Percentiles rank a stretch among this genome's conserved stretches.
These are phyloP conservation scores for Trilocha varians DNA, from an alignment of 2,888 invertebrate genomes.

Conservation along the genomic window DNA sequence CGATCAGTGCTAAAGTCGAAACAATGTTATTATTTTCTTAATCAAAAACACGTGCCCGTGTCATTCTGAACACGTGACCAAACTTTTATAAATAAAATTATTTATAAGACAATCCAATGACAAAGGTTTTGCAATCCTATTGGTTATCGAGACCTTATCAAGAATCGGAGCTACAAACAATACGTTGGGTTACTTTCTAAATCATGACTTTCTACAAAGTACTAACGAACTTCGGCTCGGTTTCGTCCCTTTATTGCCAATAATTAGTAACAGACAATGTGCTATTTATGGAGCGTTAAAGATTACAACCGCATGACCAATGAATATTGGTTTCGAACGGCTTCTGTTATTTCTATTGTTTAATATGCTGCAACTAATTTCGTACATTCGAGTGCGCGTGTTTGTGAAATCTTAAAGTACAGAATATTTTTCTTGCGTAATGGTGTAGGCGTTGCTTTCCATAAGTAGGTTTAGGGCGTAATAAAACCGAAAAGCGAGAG, in stretches of 20 bases:
- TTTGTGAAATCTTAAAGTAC: background rate
- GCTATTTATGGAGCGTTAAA: constrained; percentile 24
- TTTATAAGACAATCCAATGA: background rate
- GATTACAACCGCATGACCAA: constrained; percentile 15
- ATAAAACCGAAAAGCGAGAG: no score
- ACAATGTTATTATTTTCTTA: no score
- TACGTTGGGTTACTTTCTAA: constrained; percentile 57
- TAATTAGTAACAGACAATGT: constrained; percentile 33
- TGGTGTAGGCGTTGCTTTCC: background rate
- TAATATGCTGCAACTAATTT: background rate
- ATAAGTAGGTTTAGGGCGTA: no score
- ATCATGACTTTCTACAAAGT: constrained; percentile 57
- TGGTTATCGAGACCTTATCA: background rate
- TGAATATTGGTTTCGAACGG: background rate
- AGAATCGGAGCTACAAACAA: constrained; percentile 22
- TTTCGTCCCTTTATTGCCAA: constrained; percentile 44
- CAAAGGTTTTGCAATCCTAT: background rate
- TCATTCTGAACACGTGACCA: no score
- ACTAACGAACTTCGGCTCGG: constrained; percentile 42
- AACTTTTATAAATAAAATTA: no score
- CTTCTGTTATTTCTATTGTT: background rate
- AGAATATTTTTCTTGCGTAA: background rate
- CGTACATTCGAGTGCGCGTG: background rate
- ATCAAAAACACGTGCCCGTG: no score
- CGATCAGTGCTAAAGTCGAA: background rate